Percentiles rank a stretch among this genome's conserved stretches.
Conservation (phyloP, 64 coral and sea anemone genomes). For the Platygyra sinensis region DNA sequence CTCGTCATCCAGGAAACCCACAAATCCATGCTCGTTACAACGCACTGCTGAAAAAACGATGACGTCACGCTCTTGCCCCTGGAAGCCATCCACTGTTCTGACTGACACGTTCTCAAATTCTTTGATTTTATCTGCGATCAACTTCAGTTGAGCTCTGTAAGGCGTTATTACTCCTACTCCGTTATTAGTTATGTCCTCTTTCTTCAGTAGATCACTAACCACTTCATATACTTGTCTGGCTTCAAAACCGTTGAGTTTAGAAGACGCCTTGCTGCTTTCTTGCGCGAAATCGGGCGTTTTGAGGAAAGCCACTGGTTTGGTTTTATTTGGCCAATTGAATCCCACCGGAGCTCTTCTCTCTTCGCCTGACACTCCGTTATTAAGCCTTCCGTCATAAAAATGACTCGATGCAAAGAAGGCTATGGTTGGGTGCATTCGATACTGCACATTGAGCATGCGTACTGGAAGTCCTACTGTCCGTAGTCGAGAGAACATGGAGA, state of each 20-base stretch:
- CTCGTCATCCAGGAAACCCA: conserved; percentile 80
- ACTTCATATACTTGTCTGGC: conserved; percentile 40
- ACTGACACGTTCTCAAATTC: conserved; percentile 46
- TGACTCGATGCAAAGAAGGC: conserved; percentile 64
- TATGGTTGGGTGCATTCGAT: conserved; percentile 89
- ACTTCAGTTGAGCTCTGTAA: conserved; percentile 64
- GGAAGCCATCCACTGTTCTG: conserved; percentile 88
- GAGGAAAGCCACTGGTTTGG: conserved; percentile 67
- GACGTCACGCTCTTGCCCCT: conserved; percentile 90
- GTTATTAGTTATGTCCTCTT: conserved; percentile 24
- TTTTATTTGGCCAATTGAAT: conserved; percentile 69
- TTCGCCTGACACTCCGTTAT: conserved; percentile 32
- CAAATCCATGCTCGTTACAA: conserved; percentile 67
- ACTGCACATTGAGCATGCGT: conserved; percentile 69
- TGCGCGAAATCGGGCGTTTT: conserved; percentile 25
- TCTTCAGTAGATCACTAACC: conserved; percentile 49
- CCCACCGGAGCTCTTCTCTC: conserved; percentile 48
- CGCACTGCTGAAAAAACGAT: conserved; percentile 89
- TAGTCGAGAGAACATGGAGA: conserved; percentile 58
- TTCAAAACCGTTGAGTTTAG: conserved; percentile 61
- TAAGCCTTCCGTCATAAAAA: conserved; percentile 75
- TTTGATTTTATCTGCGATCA: conserved; percentile 47
- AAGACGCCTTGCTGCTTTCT: conserved; percentile 44
- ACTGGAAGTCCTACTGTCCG: conserved; percentile 30
- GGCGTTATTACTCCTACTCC: conserved; percentile 67